Evolutionary conservation across 2,888 invertebrate species (phyloP), one percentile per base, ranked within the genome.

Genomic region (Callinectes sapidus): DNA sequence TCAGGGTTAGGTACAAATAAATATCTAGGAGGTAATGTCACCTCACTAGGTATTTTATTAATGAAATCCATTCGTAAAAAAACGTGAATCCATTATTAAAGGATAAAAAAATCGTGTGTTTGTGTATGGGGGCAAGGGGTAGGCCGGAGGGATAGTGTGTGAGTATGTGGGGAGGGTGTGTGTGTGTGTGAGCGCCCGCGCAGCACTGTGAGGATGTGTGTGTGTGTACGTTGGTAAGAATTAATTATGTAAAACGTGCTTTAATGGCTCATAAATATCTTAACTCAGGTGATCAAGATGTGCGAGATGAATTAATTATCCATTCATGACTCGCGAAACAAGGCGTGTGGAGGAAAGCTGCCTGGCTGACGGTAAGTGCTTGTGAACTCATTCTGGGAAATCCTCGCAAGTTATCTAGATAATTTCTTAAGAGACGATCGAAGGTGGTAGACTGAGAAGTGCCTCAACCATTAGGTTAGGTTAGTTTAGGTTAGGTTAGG

Each of bases 281-380:
- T 32, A 81, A 81, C 81, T 32, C 13, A n/a, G 81, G 81, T 81
- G 81, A 81, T 32, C 81, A 81, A 35, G 81, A 81, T 32, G 16
- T 35, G 81, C 18, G 81, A 81, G 81, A n/a, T 35, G 81, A 81
- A 81, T 81, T 35, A 13, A 81, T 35, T 81, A 81, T 32, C 81
- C 35, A 32, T 81, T 32, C 81, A 32, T 32, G 81, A 35, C 81
- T 18, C 13, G 32, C 3, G 35, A 81, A 81, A 81, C 16, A 81
- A 81, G 14, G 35, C 8, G 81, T 35, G 32, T 35, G 18, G 35
- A 32, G 81, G 35, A 18, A 71, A 35, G 14, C 16, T 16, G 32
- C 35, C 81, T 13, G 5, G 35, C 18, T 16, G 32, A 35, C 3
- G 3, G 16, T 2, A 18, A 71, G n/a, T 2, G 16, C n/a, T 3